Percentiles rank a stretch among this genome's conserved stretches.
phyloP scores from a whole-genome alignment of 2,113 vertebrate species.

The Triplophysa dalaica region DNA sequence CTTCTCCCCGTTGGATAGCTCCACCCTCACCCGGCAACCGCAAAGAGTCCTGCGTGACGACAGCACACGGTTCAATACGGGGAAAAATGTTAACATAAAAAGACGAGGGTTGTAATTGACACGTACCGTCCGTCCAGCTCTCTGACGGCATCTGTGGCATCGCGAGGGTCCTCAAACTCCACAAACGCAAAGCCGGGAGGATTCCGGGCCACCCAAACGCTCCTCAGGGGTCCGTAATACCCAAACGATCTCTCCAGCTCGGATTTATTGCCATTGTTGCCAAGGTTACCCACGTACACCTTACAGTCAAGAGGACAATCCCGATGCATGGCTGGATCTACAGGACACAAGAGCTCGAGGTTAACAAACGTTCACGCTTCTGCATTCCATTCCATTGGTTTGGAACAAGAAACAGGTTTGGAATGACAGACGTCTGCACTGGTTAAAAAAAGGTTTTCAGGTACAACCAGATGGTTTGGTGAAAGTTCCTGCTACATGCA shows the following conservation, averaged over 20 bases:
- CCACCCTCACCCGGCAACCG: slow-evolving; percentile 93
- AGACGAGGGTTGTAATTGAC: neutral
- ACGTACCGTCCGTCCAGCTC: slow-evolving; percentile 95
- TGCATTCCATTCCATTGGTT: too few relatives aligned
- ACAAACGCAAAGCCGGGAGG: slow-evolving; percentile 98
- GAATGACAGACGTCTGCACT: too few relatives aligned
- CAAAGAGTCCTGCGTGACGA: slow-evolving; percentile 83
- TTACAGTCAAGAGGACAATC: slow-evolving; percentile 98
- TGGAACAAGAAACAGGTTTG: too few relatives aligned
- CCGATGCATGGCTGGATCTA: slow-evolving; percentile 88
- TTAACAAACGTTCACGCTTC: too few relatives aligned
- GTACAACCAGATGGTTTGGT: too few relatives aligned
- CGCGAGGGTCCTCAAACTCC: slow-evolving; percentile 96
- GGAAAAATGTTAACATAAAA: neutral
- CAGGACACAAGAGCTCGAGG: neutral
- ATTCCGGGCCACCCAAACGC: slow-evolving; percentile 97
- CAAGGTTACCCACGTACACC: slow-evolving; percentile 97
- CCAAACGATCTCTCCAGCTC: slow-evolving; percentile 94
- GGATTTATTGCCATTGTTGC: slow-evolving; percentile 98
- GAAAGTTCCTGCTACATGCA: too few relatives aligned
- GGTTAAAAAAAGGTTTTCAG: too few relatives aligned
- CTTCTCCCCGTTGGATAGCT: slow-evolving; percentile 95
- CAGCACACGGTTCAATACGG: neutral
- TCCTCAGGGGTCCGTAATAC: slow-evolving; percentile 95
- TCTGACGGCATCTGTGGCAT: slow-evolving; percentile 96